Evolutionary conservation across 2,797 vertebrate genomes (phyloP), one percentile per base, ranked within the genome.

Genomic region (Margarornis squamiger): DNA sequence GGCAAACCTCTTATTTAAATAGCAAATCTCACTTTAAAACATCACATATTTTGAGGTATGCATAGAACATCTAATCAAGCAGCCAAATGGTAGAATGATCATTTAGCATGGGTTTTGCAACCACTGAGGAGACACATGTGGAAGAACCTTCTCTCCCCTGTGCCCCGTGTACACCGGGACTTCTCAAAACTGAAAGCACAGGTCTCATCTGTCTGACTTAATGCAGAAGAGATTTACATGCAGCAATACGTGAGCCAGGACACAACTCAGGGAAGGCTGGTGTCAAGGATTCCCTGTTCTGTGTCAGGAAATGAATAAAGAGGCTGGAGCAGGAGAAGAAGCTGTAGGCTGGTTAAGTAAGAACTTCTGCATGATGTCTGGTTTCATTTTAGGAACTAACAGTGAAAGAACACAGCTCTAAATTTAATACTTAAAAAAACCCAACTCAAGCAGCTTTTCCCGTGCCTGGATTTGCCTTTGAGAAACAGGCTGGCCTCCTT

Each of bases 1-100:
- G 91, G 90, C 74, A 96, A 97, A 95, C 88, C 92, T 96, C 96
- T 96, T 93, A 96, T 95, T 96, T 97, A 94, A 97, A 97, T 88
- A 91, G 85, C 94, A 96, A 96, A 93, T 89, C 92, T 74, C 70
- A 41, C 74, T 94, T 92, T 94, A 96, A 94, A 97, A 93, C 81
- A 96, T 85, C 88, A 75, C 76, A 74, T 73, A 95, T 88, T 92
- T 86, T 54, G 78, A 95, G 81, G 88, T 86, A 91, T 6, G 41
- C 78, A 75, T 7, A 45, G 92, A 90, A 95, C 88, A 77, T 71
- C 93, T 96, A 92, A 96, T 95, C 90, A 93, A 82, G 90, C 48
- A 51, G 51, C 39, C 2, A 0, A 89, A 88, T 26, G 55, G 66
- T 10, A 75, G 66, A 77, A 81, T 0, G 1, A 54, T 57, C 39